Percentiles rank a stretch among this genome's conserved stretches.
These are phyloP conservation scores for Myotis findleyi DNA, from an alignment of 2,797 vertebrate genomes.

Conservation along the genomic window DNA sequence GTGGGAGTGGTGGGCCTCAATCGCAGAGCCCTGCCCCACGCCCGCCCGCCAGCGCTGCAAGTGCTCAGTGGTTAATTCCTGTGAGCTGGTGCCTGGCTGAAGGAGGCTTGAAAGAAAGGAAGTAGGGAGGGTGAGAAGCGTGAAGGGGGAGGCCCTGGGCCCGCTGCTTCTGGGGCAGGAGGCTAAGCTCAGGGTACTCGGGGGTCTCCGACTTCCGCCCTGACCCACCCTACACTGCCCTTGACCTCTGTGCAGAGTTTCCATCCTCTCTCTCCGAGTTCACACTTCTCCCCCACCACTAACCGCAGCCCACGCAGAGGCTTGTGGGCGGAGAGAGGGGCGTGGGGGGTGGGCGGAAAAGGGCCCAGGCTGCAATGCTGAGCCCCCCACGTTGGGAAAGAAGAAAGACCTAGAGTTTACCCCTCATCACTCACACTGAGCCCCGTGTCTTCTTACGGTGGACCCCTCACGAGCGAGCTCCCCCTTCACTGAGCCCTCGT, in stretches of 20 bases:
- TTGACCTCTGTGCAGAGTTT: constrained; percentile 83
- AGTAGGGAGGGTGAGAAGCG: constrained; percentile 79
- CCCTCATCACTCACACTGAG: not conserved
- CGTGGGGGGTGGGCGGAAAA: constrained; percentile 73
- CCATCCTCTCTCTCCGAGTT: constrained; percentile 80
- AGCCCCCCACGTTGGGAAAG: constrained; percentile 70
- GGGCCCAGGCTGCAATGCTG: constrained; percentile 42
- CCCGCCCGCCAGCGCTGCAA: not conserved
- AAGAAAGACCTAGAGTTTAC: constrained; percentile 25
- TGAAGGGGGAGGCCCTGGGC: constrained; percentile 64
- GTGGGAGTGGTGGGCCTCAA: not conserved
- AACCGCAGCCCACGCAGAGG: constrained; percentile 84
- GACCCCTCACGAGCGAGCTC: not conserved
- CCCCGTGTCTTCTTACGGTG: not conserved
- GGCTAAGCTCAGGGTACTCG: constrained; percentile 55
- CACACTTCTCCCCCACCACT: constrained; percentile 82
- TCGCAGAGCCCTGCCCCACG: not conserved
- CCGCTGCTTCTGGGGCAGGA: constrained; percentile 63
- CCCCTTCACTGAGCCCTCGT: no score
- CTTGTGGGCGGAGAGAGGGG: constrained; percentile 79
- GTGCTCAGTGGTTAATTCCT: constrained; percentile 61
- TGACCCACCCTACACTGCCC: constrained; percentile 78
- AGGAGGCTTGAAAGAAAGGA: constrained; percentile 71
- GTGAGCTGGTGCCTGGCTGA: not conserved
- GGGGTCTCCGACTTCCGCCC: constrained; percentile 81